These are phyloP conservation scores for Siderastrea radians DNA, from an alignment of 92 coral and sea anemone genomes.

Conservation along the genomic window DNA sequence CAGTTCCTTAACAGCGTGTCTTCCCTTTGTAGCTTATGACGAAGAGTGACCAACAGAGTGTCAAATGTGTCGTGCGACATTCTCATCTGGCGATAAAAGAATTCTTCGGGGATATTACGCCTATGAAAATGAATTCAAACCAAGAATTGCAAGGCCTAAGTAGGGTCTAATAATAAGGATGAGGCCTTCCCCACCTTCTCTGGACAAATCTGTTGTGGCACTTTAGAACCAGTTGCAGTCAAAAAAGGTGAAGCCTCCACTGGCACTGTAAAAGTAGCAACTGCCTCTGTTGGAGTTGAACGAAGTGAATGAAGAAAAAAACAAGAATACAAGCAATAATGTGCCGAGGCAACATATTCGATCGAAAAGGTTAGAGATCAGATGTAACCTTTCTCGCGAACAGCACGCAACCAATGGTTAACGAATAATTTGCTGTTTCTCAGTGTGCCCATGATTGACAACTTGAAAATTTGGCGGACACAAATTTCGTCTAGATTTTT, in stretches of 20 bases:
- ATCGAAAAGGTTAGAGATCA: slow-evolving; percentile 3
- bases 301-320: slow-evolving; percentile 13
- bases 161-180: slow-evolving; percentile 29
- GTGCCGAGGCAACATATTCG: slow-evolving; percentile 19
- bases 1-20: slow-evolving; percentile 49
- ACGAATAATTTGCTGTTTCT: too few species aligned
- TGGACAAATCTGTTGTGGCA: slow-evolving; percentile 16
- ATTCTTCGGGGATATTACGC: slow-evolving; percentile 31
- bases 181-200: slow-evolving; percentile 20
- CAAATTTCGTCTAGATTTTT: slow-evolving; percentile 1
- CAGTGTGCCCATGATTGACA: too few species aligned
- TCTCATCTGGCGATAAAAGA: slow-evolving; percentile 40
- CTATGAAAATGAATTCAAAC: slow-evolving; percentile 40
- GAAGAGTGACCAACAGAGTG: slow-evolving; percentile 16
- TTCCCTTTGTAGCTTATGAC: slow-evolving; percentile 24
- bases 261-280: slow-evolving; percentile 21
- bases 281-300: slow-evolving; percentile 25
- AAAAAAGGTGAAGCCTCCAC: slow-evolving; percentile 31
- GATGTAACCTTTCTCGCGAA: slow-evolving; percentile 1
- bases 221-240: slow-evolving; percentile 26
- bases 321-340: slow-evolving; percentile 31
- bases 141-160: slow-evolving; percentile 35
- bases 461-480: too few species aligned
- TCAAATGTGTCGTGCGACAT: slow-evolving; percentile 37
- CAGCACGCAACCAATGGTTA: not conserved